Evolutionary conservation across 2,888 invertebrate genomes (phyloP).

Genomic region (Leptinotarsa juncta): DNA sequence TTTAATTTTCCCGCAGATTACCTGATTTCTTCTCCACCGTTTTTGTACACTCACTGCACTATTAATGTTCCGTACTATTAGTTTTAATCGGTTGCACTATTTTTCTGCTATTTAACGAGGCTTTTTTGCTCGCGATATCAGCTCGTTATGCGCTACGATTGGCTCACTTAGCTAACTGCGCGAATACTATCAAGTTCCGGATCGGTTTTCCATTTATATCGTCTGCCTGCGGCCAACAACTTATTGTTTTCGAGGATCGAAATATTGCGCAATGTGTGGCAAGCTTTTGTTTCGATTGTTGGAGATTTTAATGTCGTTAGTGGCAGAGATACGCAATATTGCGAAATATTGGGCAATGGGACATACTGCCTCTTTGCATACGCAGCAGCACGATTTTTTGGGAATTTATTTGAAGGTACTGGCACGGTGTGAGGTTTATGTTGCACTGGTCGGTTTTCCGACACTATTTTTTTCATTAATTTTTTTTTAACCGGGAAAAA

Average conservation of each 20-base stretch:
- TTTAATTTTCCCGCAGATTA: neutral
- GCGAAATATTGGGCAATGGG: conserved; percentile 5
- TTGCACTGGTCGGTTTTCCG: neutral
- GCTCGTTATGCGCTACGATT: neutral
- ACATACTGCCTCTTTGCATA: neutral
- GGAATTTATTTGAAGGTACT: conserved; percentile 3
- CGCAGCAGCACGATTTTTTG: neutral
- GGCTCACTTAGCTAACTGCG: neutral
- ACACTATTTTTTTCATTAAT: no score
- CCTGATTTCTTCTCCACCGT: neutral
- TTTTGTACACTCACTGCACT: neutral
- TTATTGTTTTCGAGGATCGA: conserved; percentile 2
- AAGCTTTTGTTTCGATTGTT: conserved; percentile 2
- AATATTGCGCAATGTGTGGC: conserved; percentile 17
- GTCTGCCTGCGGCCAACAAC: neutral
- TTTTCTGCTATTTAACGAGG: neutral
- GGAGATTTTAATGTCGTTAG: neutral
- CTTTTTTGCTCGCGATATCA: neutral
- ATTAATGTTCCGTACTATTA: neutral
- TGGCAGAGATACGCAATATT: neutral
- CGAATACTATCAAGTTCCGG: conserved; percentile 2
- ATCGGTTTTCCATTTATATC: neutral
- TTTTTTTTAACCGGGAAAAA: no score
- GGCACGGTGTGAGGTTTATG: conserved; percentile 1
- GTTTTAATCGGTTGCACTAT: neutral